Base-by-base conservation (phyloP, 2,113 vertebrate genomes). In the Geococcyx californianus region DNA sequence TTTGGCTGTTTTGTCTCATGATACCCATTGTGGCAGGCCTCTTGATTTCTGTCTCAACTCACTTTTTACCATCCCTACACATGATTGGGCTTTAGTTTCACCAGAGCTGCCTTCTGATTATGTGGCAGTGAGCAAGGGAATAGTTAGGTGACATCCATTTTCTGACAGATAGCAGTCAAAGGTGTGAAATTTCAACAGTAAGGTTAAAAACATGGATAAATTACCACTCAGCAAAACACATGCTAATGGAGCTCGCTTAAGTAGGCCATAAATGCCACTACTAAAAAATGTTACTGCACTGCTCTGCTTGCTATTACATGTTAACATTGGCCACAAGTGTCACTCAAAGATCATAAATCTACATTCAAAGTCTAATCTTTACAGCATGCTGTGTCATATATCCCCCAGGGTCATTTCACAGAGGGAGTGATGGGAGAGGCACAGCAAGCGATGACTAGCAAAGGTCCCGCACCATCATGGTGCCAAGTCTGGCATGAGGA, bases 371-470 rank as follows among this genome's bases (percentile, higher is more conserved):
- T 21, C 29, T 24, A 5, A 38, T 54, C 29, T 52, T 59, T 67
- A 34, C 29, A 69, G 6, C 38, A 23, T 7, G 6, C 4, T 14
- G 4, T 29, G 6, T 17, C 45, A 16, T 40, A 21, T 14, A 42
- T 12, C 25, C 23, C 20, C 38, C 36, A 13, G 21, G 21, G 16
- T 47, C 10, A 20, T 56, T 84, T 84, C 24, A 60, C 3, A 14
- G 23, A 63, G 17, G 10, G 4, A 59, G 23, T 9, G 16, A 25
- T 19, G 16, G 6, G 9, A 33, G 9, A 85, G 24, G 26, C 49
- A 40, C 5, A 52, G 28, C 0, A 0, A 70, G 6, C 0, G 0
- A 42, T 6, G 24, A 23, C 78, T 76, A 72, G 52, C 5, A 7
- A 47, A 82, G 5, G 12, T 54, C 34, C 21, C 38, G 55, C 9